Evolutionary conservation across 2,797 vertebrate genomes (phyloP), one percentile per base, ranked within the genome.

Genomic region (Lacerta viridis): DNA sequence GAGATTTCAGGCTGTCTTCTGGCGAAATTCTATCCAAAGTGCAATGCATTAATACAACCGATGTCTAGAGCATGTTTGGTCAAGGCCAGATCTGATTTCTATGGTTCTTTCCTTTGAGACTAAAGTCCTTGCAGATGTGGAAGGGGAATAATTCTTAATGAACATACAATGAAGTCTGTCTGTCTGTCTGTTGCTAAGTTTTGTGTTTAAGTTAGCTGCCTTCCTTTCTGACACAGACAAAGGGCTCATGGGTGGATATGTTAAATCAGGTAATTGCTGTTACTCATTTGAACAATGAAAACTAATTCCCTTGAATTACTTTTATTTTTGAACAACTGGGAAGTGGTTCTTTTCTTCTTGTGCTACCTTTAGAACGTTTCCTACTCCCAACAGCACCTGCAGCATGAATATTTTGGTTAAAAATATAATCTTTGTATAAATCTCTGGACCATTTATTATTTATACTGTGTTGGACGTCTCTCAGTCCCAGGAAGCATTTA

Each of bases 381-480:
- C 61, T 27, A 59, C 11, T 4, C 17, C 59, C 36, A 74, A 74
- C 83, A 55, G 1, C 75, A 2, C 13, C 13, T 46, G 66, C 17
- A 11, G 3, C 61, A 29, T 83, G 18, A 29, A 83, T 43, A 90
- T 17, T 79, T 90, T 91, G 23, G 69, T 80, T 55, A 33, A 6
- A 55, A 76, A 76, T 76, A 76, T 8, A 0, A 1, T 72, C 82
- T 83, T 89, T 61, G 89, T 80, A 83, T 7, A 92, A 77, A 83
- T 9, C 55, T 84, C 74, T 85, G 3, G 11, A 20, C 15, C 25
- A 29, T 87, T 83, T 89, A 83, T 83, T 7, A 88, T 64, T 88
- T 43, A 61, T 33, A 36, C 78, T 0, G 0, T 25, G 61, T 72
- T 41, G 61, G 82, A 90, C 89, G 18, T 29, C 64, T 91, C 88